These are phyloP conservation scores for Cantharis rufa DNA, from an alignment of 2,888 invertebrate species.

Conservation along the genomic window DNA sequence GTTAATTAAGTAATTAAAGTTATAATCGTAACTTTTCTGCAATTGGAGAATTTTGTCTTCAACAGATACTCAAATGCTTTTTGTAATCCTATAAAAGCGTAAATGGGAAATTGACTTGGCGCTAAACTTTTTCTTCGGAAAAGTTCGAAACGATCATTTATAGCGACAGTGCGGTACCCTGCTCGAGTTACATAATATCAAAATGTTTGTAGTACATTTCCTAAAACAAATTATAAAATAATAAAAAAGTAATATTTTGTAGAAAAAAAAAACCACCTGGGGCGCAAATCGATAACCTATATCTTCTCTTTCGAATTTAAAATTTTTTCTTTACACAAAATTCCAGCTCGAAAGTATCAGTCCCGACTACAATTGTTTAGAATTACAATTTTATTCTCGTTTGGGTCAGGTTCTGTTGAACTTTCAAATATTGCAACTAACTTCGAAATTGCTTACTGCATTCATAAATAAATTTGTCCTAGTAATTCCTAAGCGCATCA, in stretches of 20 bases:
- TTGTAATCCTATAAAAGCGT: background rate
- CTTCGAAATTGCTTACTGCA: too few relatives aligned
- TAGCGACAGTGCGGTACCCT: background rate
- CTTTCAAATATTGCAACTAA: too few relatives aligned
- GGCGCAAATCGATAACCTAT: background rate
- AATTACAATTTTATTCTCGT: too few relatives aligned
- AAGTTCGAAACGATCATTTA: background rate
- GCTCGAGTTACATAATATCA: background rate
- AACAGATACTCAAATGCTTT: background rate
- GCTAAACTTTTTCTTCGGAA: background rate
- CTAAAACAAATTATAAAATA: background rate
- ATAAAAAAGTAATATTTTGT: background rate
- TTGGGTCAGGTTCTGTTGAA: too few relatives aligned
- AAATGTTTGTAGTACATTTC: background rate
- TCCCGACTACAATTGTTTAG: too few relatives aligned
- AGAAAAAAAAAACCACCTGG: background rate
- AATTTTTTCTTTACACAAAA: too few relatives aligned
- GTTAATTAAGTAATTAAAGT: background rate
- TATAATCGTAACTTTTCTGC: background rate
- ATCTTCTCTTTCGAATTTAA: too few relatives aligned
- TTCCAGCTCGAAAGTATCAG: too few relatives aligned
- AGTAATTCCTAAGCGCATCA: too few relatives aligned
- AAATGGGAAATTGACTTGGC: background rate
- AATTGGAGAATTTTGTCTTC: background rate
- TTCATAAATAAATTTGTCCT: too few relatives aligned